Evolutionary conservation across 2,113 vertebrate genomes (phyloP).

Genomic region (Oreochromis tanganicae): DNA sequence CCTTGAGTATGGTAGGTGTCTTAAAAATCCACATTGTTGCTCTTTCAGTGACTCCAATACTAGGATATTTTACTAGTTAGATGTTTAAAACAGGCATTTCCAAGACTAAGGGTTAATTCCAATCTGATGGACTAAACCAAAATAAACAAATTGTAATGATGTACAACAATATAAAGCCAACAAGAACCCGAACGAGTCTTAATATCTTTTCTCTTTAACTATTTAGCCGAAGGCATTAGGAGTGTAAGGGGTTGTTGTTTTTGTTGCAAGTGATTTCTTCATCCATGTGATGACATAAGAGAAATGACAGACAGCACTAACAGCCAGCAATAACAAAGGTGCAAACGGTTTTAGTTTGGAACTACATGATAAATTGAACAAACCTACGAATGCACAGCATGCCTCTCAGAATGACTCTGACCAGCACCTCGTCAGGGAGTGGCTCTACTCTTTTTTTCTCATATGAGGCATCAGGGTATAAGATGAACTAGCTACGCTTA

Average conservation of each 20-base stretch:
- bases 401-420: conserved; percentile 35
- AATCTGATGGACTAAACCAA: neutral
- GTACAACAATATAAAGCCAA: neutral
- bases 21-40: neutral
- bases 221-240: neutral
- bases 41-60: neutral
- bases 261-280: neutral
- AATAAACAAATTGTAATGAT: neutral
- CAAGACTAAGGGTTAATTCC: neutral
- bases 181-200: neutral
- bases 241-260: neutral
- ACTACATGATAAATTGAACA: conserved; percentile 9
- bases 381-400: conserved; percentile 10
- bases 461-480: conserved; percentile 1
- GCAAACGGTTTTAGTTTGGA: neutral
- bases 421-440: conserved; percentile 12
- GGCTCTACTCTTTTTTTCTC: conserved; percentile 21
- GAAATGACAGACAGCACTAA: conserved; percentile 1
- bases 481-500: conserved; percentile 38
- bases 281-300: neutral
- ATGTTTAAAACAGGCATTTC: neutral
- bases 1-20: neutral
- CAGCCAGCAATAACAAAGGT: neutral
- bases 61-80: neutral
- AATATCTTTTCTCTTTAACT: neutral